Evolutionary conservation across 1,140 invertebrate genomes (phyloP), one percentile per base, ranked within the genome.

Genomic region (Tetramorium simillimum): DNA sequence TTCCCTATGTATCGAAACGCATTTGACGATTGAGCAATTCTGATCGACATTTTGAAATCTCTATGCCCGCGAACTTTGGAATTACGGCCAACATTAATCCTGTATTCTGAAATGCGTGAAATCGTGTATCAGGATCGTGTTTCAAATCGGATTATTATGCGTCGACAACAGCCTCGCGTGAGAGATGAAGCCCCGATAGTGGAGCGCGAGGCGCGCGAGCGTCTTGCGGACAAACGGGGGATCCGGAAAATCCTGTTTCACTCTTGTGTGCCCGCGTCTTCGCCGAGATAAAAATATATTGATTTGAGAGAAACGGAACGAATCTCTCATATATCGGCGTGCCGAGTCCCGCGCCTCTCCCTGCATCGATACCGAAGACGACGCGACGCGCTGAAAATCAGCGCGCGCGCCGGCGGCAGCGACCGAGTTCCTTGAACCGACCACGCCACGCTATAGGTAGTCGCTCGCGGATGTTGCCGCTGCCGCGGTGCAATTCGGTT

Each of bases 391-490:
- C 21, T 73, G 67, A 62, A 33, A 84, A 87, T 72, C 56, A 51
- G 21, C 43, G 51, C 77, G 67, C 78, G 33, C 37, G n/a, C 24
- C 24, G 40, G 40, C 10, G n/a, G 33, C 10, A 14, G 33, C 49
- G 33, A 81, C 67, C 67, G 69, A 37, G 86, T 87, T 87, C 86
- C 60, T 87, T 87, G 86, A 87, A 84, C 86, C 58, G 78, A 40
- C 40, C 40, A 43, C 77, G 33, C 58, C 58, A 46, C 21, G 43
- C 43, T 62, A 40, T 72, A 82, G 75, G 85, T 72, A 63, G 85
- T 56, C 43, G 49, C 43, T 73, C 60, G 78, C 63, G 53, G 67
- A 69, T 63, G 67, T 46, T 82, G 84, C 62, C 63, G 43, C 37
- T 51, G 53, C 65, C 43, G 40, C 10, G 78, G 43, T 62, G 86